Conservation (phyloP, 2,888 invertebrate species). For the Aspidiotus rigidus region DNA sequence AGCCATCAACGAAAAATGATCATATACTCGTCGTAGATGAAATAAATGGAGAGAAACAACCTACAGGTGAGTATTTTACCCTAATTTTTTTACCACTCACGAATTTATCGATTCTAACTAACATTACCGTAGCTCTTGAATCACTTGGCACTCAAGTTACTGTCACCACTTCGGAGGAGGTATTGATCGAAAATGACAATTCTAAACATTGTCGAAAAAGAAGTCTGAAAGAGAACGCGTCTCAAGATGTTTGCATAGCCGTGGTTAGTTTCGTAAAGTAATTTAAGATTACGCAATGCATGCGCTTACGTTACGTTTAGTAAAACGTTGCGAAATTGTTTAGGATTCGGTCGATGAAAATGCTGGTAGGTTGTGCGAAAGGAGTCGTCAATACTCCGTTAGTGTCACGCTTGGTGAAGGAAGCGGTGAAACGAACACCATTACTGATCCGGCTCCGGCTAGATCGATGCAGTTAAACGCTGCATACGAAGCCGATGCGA, state of each 20-base stretch:
- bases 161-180: constrained; percentile 25
- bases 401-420: constrained; percentile 31
- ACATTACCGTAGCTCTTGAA: constrained; percentile 8
- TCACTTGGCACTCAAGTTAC: constrained; percentile 3
- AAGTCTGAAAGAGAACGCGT: constrained; percentile 13
- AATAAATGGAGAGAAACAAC: constrained; percentile 14
- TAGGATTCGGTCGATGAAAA: constrained; percentile 43
- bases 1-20: constrained; percentile 44
- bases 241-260: constrained; percentile 21
- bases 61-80: too few species aligned
- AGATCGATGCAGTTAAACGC: constrained; percentile 23
- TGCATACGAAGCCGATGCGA: constrained; percentile 22
- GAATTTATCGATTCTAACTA: too few species aligned
- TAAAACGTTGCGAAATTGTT: not conserved
- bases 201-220: constrained; percentile 11
- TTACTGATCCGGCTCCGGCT: constrained; percentile 23
- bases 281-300: too few species aligned
- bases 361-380: constrained; percentile 38
- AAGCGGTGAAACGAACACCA: constrained; percentile 14
- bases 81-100: too few species aligned
- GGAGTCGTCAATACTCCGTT: constrained; percentile 31
- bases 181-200: constrained; percentile 14
- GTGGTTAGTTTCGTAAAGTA: constrained; percentile 12
- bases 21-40: constrained; percentile 39
- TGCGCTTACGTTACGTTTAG: too few species aligned